Evolutionary conservation across 1,140 invertebrate species (phyloP).

Genomic region (Vollenhovia emeryi): DNA sequence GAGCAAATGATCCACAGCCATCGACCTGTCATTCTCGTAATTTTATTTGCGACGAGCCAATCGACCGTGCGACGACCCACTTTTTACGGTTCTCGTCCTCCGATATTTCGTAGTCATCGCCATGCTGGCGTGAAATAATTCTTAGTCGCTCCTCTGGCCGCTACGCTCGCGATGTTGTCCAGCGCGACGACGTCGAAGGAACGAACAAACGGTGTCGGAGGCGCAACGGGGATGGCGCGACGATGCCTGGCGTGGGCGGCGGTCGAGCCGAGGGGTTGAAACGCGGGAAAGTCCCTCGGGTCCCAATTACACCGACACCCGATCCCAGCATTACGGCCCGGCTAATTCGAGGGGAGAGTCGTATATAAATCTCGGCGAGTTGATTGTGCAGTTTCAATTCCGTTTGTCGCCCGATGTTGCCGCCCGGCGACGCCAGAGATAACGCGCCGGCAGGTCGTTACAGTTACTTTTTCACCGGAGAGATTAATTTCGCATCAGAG

Average conservation of each 20-base stretch:
- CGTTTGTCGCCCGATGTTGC: slow-evolving; percentile 72
- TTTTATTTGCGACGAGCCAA: slow-evolving; percentile 26
- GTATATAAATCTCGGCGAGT: slow-evolving; percentile 82
- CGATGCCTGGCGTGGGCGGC: slow-evolving; percentile 34
- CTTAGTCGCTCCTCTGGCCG: background rate
- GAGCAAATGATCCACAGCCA: background rate
- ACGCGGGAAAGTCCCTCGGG: slow-evolving; percentile 80
- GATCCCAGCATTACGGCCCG: slow-evolving; percentile 81
- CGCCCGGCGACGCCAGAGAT: slow-evolving; percentile 16
- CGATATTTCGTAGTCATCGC: slow-evolving; percentile 32
- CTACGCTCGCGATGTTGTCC: background rate
- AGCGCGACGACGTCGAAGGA: background rate
- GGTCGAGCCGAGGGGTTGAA: slow-evolving; percentile 61
- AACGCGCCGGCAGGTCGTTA: slow-evolving; percentile 51
- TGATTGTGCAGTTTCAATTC: slow-evolving; percentile 80
- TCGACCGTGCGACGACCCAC: slow-evolving; percentile 18
- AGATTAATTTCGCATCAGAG: slow-evolving; percentile 53
- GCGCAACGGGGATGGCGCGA: slow-evolving; percentile 54
- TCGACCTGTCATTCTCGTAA: slow-evolving; percentile 7
- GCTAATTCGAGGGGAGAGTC: slow-evolving; percentile 82
- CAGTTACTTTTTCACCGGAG: slow-evolving; percentile 44
- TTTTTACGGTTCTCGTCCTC: slow-evolving; percentile 25
- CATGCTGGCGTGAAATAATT: slow-evolving; percentile 42
- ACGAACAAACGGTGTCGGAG: slow-evolving; percentile 24
- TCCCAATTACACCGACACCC: slow-evolving; percentile 84